These are phyloP conservation scores for Leptinotarsa juncta DNA, from an alignment of 2,888 invertebrate species.

Conservation along the genomic window DNA sequence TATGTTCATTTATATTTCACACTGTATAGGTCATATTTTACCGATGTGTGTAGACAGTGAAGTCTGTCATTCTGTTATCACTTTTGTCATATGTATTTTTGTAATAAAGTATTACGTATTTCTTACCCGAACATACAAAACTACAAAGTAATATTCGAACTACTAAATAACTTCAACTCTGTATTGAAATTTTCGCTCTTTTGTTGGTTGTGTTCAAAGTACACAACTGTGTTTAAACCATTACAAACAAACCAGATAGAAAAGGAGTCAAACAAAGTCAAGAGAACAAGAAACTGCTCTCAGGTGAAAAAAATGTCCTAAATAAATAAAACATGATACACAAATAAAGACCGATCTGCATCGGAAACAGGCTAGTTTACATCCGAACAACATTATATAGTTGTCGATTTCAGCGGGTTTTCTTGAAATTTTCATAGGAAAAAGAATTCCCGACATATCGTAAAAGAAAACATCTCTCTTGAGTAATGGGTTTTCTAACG, in stretches of 20 bases:
- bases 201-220: no score
- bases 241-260: not conserved
- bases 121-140: no score
- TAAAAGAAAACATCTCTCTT: conserved; percentile 3
- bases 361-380: conserved; percentile 20
- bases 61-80: no score
- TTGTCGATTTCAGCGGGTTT: conserved; percentile 21
- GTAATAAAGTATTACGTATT: no score
- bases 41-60: no score
- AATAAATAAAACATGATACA: conserved; percentile 18
- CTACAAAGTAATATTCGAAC: no score
- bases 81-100: no score
- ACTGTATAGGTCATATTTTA: no score
- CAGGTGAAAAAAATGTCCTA: conserved; percentile 10
- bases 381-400: conserved; percentile 22
- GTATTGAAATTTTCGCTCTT: no score
- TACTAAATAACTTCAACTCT: no score
- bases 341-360: conserved; percentile 15
- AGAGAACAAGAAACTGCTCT: conserved; percentile 8
- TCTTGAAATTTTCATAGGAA: conserved; percentile 15
- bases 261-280: conserved; percentile 5
- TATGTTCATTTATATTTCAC: no score
- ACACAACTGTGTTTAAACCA: not conserved
- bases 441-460: conserved; percentile 9
- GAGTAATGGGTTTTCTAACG: conserved; percentile 4